phyloP scores from a whole-genome alignment of 2,797 vertebrate genomes.

The Okamejei kenojei region DNA sequence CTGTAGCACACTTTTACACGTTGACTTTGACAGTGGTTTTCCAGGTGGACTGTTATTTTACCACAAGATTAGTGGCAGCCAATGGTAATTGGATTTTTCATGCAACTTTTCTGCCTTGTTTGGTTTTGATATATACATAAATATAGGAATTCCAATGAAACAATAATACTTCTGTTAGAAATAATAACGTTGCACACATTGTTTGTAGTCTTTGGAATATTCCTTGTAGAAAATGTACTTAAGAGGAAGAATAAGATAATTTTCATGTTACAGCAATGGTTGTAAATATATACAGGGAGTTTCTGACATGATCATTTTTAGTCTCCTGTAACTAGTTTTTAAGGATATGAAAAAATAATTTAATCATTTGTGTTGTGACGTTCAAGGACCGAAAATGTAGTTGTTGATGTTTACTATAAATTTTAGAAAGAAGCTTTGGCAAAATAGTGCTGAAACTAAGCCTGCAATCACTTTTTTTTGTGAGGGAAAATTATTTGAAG shows the following conservation, averaged over 20 bases:
- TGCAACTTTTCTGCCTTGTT: neutral
- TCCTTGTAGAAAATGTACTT: constrained; percentile 13
- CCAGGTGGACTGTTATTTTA: constrained; percentile 9
- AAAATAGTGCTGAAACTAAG: neutral
- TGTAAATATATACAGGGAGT: constrained; percentile 8
- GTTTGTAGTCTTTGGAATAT: neutral
- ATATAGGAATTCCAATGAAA: neutral
- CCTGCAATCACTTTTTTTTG: neutral
- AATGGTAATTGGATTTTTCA: neutral
- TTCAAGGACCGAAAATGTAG: neutral
- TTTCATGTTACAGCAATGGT: neutral
- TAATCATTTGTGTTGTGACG: neutral
- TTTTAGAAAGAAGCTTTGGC: neutral
- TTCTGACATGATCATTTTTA: constrained; percentile 25
- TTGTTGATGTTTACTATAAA: constrained; percentile 33
- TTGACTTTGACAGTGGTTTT: neutral
- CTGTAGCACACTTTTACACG: neutral
- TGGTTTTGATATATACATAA: neutral
- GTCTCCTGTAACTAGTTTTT: constrained; percentile 26
- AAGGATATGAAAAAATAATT: constrained; percentile 12
- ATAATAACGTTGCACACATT: neutral
- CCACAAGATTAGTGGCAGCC: neutral
- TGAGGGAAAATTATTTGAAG: neutral
- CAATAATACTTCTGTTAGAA: neutral
- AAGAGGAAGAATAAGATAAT: neutral